Evolutionary conservation across 2,113 vertebrate genomes (phyloP), one percentile per base, ranked within the genome.

Genomic region (Numenius arquata): DNA sequence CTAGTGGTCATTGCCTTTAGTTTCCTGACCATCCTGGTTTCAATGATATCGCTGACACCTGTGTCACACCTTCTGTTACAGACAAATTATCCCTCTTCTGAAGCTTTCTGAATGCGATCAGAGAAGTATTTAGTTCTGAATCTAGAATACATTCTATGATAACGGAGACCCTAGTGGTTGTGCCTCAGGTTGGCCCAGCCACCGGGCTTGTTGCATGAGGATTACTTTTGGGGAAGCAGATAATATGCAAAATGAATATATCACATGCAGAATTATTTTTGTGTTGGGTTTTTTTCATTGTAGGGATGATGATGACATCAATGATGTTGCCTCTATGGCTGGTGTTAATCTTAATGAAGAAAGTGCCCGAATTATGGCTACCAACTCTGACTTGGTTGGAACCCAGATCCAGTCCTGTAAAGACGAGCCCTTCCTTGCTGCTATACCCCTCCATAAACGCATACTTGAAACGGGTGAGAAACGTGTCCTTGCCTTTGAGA

Each of bases 281-380:
- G 26, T 68, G 41, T 61, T 36, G n/a, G 34, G 9, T 36, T 67
- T 80, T 82, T 58, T 71, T 20, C 73, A 7, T 91, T 96, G 12
- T 91, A 99, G 98, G 97, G 98, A 99, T 32, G 98, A 99, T 6
- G 98, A 99, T 23, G 99, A 99, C 97, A 98, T 99, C 95, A 99
- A 98, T 43, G 98, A 99, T 29, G 98, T 99, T 95, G 98, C 98
- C 26, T 99, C 98, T 80, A 98, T 99, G 98, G 98, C 98, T 41
- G 98, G 99, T 1, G 98, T 99, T 81, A 99, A 99, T 94, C 98
- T 99, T 86, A 98, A 97, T 40, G 99, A 99, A 96, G 98, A 99
- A 97, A 99, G 98, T 61, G 99, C 98, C 20, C 97, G 98, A 85
- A 98, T 99, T 96, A 93, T 99, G 88, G 99, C 98, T 55, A 97